A percentile compares a stretch with the other conserved stretches of the same genome.
phyloP scores from a whole-genome alignment of 2,888 invertebrate species.

The Biston stratarius region DNA sequence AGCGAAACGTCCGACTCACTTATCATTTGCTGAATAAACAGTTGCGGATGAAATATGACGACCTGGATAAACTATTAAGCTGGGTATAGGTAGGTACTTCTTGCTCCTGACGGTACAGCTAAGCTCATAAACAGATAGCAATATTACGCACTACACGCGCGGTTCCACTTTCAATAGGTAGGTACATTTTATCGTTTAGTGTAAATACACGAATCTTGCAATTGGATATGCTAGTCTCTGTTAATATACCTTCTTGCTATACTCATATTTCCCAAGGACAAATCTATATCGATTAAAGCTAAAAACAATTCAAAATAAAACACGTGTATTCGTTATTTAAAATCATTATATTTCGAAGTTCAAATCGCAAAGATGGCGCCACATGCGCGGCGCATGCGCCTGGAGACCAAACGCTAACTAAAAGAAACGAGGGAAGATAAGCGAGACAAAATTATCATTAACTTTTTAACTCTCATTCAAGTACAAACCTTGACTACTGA shows the following conservation, averaged over 20 bases:
- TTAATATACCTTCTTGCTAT: too few species aligned
- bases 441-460: conserved; percentile 61
- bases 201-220: too few species aligned
- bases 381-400: conserved; percentile 34
- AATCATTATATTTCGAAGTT: conserved; percentile 46
- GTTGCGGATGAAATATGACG: background rate
- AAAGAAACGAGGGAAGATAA: conserved; percentile 40
- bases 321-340: conserved; percentile 66
- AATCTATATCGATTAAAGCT: background rate
- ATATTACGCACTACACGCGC: too few species aligned
- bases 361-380: conserved; percentile 52
- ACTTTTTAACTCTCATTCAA: conserved; percentile 57
- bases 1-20: conserved; percentile 18
- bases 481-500: conserved; percentile 58
- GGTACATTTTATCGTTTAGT: too few species aligned
- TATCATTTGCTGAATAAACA: conserved; percentile 5
- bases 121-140: too few species aligned
- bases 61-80: background rate
- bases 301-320: conserved; percentile 59
- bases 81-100: too few species aligned
- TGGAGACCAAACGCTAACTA: conserved; percentile 41
- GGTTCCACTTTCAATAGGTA: too few species aligned
- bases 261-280: background rate
- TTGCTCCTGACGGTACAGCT: too few species aligned
- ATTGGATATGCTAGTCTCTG: too few species aligned